A percentile compares a stretch with the other conserved stretches of the same genome.
These are phyloP conservation scores for Sthenelais limicola DNA, from an alignment of 2,888 invertebrate genomes.

Conservation along the genomic window DNA sequence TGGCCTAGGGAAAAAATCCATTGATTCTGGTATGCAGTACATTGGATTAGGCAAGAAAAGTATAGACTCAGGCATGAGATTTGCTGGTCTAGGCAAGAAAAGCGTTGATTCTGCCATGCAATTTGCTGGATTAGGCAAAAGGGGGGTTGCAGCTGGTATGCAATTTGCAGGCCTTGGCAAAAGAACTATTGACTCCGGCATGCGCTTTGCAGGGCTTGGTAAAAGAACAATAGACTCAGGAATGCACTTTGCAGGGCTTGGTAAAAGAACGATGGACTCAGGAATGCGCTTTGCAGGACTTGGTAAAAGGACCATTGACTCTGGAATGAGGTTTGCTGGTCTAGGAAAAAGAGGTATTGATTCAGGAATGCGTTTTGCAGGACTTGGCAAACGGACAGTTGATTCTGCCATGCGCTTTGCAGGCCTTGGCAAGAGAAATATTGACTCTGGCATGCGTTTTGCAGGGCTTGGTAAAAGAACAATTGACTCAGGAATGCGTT, in stretches of 20 bases:
- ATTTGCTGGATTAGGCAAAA: conserved; percentile 36
- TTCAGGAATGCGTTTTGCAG: conserved; percentile 28
- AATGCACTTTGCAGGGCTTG: conserved; percentile 34
- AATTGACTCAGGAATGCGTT: conserved; percentile 19
- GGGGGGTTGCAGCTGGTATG: conserved; percentile 16
- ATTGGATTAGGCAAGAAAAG: conserved; percentile 24
- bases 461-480: conserved; percentile 31
- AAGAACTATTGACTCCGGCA: not conserved
- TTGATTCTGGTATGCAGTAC: conserved; percentile 25
- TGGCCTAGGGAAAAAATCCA: conserved; percentile 32
- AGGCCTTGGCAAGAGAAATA: conserved; percentile 34
- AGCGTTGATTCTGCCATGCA: not conserved
- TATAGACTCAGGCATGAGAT: conserved; percentile 12
- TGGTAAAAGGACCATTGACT: conserved; percentile 19
- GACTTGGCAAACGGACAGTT: conserved; percentile 26
- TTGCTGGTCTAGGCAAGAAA: conserved; percentile 37
- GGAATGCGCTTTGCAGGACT: conserved; percentile 35
- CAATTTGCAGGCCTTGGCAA: conserved; percentile 36
- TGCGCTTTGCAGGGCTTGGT: conserved; percentile 17
- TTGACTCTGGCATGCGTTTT: conserved; percentile 14
- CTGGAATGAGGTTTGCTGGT: conserved; percentile 36
- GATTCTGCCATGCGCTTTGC: conserved; percentile 29
- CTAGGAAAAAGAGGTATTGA: conserved; percentile 16
- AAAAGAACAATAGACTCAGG: not conserved
- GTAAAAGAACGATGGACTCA: conserved; percentile 16